These are phyloP conservation scores for Drosophila equinoxialis DNA, from an alignment of 1,140 invertebrate species.

Conservation along the genomic window DNA sequence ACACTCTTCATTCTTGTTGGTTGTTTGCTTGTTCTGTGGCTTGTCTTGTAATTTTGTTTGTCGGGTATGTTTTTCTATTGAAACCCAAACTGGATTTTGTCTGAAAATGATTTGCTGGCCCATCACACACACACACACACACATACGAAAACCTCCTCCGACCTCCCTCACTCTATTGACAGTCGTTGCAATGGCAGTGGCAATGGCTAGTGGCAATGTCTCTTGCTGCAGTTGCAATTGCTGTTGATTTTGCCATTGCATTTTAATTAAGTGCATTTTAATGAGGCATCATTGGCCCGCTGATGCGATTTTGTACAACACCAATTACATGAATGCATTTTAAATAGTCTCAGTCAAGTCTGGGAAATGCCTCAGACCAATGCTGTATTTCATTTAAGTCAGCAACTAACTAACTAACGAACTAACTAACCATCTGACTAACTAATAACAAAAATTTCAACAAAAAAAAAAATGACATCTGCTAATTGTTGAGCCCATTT, in stretches of 20 bases:
- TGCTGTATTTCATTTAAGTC: neutral
- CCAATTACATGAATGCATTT: constrained; percentile 66
- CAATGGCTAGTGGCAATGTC: neutral
- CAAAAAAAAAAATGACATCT: constrained; percentile 28
- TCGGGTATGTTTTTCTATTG: constrained; percentile 64
- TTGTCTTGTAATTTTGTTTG: constrained; percentile 75
- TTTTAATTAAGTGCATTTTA: constrained; percentile 81
- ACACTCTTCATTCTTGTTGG: constrained; percentile 74
- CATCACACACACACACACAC: neutral
- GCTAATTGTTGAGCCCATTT: constrained; percentile 63
- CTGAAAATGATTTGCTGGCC: constrained; percentile 52
- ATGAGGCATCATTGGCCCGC: constrained; percentile 68
- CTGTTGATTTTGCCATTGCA: constrained; percentile 76
- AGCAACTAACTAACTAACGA: constrained; percentile 21
- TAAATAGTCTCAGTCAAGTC: constrained; percentile 49
- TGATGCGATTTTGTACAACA: constrained; percentile 52
- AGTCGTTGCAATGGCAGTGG: neutral
- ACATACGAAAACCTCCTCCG: neutral
- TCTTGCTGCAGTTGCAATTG: constrained; percentile 40
- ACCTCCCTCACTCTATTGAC: neutral
- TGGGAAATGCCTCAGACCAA: constrained; percentile 38
- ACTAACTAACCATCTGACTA: constrained; percentile 16
- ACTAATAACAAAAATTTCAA: neutral
- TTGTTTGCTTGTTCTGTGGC: constrained; percentile 55
- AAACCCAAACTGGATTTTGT: constrained; percentile 79